Conservation (phyloP, 2,888 invertebrate species). For the Periphyllus acericola region DNA sequence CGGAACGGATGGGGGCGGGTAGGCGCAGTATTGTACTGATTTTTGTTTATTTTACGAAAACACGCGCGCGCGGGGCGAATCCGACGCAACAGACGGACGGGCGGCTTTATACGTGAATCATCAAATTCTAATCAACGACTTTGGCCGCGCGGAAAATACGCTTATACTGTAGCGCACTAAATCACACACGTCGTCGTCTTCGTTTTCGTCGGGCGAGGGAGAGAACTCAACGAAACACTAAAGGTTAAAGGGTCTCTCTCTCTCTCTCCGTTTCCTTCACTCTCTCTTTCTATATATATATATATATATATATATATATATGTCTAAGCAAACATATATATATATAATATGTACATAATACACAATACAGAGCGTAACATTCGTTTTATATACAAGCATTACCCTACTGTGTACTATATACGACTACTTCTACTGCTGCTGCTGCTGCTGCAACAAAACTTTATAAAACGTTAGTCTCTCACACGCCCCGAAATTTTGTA, state of each 20-base stretch:
- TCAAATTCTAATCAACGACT: constrained; percentile 56
- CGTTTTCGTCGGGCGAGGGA: not conserved
- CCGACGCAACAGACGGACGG: constrained; percentile 29
- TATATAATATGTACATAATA: not conserved
- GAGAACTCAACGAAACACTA: not conserved
- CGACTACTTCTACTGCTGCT: not conserved
- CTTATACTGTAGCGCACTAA: constrained; percentile 23
- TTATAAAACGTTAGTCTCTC: constrained; percentile 19
- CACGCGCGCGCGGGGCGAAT: not conserved
- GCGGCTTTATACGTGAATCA: constrained; percentile 27
- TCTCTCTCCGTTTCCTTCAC: not conserved
- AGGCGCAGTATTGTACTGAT: not conserved
- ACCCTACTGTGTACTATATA: not conserved
- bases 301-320: not conserved
- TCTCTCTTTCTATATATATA: not conserved
- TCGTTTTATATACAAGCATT: not conserved
- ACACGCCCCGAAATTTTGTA: constrained; percentile 10
- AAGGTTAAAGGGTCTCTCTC: not conserved
- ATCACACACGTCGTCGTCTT: constrained; percentile 56
- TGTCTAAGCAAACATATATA: not conserved
- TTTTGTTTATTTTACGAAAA: not conserved
- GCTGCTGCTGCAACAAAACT: not conserved
- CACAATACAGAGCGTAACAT: not conserved
- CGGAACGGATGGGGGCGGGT: not conserved
- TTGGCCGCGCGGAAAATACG: not conserved